Percentiles rank a stretch among this genome's conserved stretches.
phyloP scores from a whole-genome alignment of 2,888 invertebrate species.

The Nephrotoma appendiculata region DNA sequence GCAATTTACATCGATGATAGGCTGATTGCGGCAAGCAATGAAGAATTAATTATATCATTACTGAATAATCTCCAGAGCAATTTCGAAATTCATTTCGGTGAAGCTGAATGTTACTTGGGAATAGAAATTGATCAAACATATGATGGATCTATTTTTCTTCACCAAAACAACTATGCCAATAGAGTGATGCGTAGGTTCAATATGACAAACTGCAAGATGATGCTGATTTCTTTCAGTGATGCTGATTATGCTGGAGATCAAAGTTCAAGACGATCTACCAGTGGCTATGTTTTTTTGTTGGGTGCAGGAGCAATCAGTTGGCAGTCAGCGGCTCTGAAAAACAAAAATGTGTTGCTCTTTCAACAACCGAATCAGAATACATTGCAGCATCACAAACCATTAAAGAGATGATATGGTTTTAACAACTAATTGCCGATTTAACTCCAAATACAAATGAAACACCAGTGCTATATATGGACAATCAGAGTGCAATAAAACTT shows the following conservation, averaged over 20 bases:
- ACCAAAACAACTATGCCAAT: background rate
- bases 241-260: constrained; percentile 14
- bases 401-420: constrained; percentile 17
- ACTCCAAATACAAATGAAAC: background rate
- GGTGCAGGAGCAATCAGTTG: constrained; percentile 17
- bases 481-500: constrained; percentile 14
- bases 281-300: constrained; percentile 14
- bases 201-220: too few relatives aligned
- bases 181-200: too few relatives aligned
- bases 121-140: background rate
- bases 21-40: constrained; percentile 1
- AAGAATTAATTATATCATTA: background rate
- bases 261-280: constrained; percentile 13
- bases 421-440: background rate
- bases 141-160: background rate
- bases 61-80: background rate
- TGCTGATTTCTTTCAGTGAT: constrained; percentile 13
- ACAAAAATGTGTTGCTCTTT: background rate
- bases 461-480: constrained; percentile 15
- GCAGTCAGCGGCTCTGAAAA: background rate
- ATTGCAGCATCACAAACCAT: background rate
- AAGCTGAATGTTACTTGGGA: constrained; percentile 2
- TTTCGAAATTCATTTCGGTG: background rate
- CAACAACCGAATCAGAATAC: background rate
- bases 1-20: constrained; percentile 8